Evolutionary conservation across 2,888 invertebrate genomes (phyloP).

Genomic region (Ophioninae sp.): DNA sequence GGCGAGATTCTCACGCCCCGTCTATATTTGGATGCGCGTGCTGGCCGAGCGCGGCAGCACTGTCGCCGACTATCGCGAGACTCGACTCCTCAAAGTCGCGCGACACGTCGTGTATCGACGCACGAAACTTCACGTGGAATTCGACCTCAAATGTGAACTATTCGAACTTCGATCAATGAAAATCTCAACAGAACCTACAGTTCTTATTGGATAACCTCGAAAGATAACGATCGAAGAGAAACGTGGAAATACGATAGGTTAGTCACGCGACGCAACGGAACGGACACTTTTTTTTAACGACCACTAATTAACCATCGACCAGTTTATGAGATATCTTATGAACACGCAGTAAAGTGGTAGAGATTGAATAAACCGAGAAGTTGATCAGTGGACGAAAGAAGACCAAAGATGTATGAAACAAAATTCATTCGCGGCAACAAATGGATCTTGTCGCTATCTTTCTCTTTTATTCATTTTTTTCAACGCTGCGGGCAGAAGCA

Average conservation of each 20-base stretch:
- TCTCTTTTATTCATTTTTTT: constrained; percentile 49
- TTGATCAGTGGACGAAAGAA: too few species aligned
- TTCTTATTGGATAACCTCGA: not conserved
- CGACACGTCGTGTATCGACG: not conserved
- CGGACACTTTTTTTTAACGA: constrained; percentile 1
- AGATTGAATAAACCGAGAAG: too few species aligned
- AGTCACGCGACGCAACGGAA: not conserved
- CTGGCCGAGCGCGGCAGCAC: constrained; percentile 28
- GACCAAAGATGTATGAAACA: too few species aligned
- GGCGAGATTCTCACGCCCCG: constrained; percentile 65
- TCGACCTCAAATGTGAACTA: not conserved
- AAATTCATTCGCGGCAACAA: too few species aligned
- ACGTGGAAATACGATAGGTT: not conserved
- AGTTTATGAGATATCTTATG: too few species aligned
- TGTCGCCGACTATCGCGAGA: constrained; percentile 15
- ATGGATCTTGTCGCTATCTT: too few species aligned
- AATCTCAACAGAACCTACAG: not conserved
- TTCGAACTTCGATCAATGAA: constrained; percentile 5
- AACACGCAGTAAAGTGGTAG: too few species aligned
- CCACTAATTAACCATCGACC: too few species aligned
- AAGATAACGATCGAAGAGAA: not conserved
- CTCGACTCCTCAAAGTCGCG: not conserved
- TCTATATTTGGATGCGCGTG: constrained; percentile 69
- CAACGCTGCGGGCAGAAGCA: not conserved
- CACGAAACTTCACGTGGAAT: too few species aligned